Percentiles rank a stretch among this genome's conserved stretches.
phyloP scores from a whole-genome alignment of 53 echinoderm and acorn worm species.

The Holothuria leucospilota region DNA sequence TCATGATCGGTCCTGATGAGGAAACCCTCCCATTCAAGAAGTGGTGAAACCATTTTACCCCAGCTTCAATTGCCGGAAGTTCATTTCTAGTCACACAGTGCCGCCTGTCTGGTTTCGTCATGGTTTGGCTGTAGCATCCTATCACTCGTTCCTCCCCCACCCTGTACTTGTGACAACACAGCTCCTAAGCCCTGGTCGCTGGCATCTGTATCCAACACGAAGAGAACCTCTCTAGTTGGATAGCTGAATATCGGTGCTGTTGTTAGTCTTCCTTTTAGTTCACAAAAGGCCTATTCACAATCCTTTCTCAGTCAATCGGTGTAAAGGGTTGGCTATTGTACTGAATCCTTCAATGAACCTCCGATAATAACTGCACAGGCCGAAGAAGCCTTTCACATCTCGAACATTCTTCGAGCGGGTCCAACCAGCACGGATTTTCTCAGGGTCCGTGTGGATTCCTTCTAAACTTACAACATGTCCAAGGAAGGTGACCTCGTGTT shows the following conservation, averaged over 20 bases:
- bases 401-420: not conserved
- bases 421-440: constrained; percentile 8
- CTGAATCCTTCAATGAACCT: not conserved
- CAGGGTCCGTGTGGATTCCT: not conserved
- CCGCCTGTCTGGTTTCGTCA: not conserved
- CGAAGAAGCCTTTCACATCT: not conserved
- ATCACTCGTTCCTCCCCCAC: not conserved
- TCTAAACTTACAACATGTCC: not conserved
- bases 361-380: not conserved
- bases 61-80: not conserved
- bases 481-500: no score
- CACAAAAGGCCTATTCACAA: not conserved
- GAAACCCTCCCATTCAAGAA: not conserved
- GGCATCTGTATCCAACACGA: constrained; percentile 22
- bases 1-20: not conserved
- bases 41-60: not conserved
- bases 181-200: constrained; percentile 13
- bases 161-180: not conserved
- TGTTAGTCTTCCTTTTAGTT: not conserved
- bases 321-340: not conserved
- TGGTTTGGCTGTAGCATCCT: constrained; percentile 1
- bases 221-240: not conserved
- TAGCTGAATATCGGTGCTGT: not conserved
- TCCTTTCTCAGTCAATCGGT: constrained; percentile 4
- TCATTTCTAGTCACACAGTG: not conserved